Conservation (phyloP, 2,888 invertebrate genomes). For the Apodemia hepburni region DNA sequence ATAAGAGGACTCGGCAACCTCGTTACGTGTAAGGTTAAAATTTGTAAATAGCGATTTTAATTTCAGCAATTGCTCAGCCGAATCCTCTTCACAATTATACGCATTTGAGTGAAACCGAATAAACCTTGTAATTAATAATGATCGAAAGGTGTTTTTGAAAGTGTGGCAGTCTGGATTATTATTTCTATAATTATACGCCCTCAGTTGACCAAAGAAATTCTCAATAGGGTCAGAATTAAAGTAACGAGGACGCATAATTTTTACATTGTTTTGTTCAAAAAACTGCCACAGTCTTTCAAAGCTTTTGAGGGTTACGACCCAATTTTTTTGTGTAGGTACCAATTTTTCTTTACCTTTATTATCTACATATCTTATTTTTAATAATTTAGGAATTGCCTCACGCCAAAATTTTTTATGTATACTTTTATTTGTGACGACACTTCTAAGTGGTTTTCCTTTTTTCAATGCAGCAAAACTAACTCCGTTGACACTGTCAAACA, state of each 20-base stretch:
- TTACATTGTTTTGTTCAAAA: constrained; percentile 16
- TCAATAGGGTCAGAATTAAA: constrained; percentile 25
- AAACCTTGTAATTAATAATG: constrained; percentile 32
- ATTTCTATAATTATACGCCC: constrained; percentile 36
- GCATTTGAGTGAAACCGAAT: constrained; percentile 1
- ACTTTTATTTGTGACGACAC: constrained; percentile 21
- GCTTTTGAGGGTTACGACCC: constrained; percentile 8
- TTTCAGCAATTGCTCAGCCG: constrained; percentile 1
- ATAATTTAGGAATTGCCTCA: constrained; percentile 19
- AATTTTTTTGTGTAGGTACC: constrained; percentile 14
- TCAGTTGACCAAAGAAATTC: constrained; percentile 35
- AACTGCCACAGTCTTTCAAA: constrained; percentile 8
- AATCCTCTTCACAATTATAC: constrained; percentile 4
- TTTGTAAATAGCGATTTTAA: neutral
- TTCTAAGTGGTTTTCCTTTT: constrained; percentile 24
- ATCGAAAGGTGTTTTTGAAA: constrained; percentile 33
- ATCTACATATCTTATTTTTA: constrained; percentile 24
- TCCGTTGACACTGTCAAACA: constrained; percentile 26
- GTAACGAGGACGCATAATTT: constrained; percentile 23
- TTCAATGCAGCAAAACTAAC: constrained; percentile 16
- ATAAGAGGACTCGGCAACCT: neutral
- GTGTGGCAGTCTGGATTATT: constrained; percentile 34
- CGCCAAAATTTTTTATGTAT: constrained; percentile 25
- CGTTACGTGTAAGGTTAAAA: neutral
- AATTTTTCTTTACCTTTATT: constrained; percentile 8